Evolutionary conservation across 2,797 vertebrate species (phyloP).

Genomic region (Echeneis naucrates): DNA sequence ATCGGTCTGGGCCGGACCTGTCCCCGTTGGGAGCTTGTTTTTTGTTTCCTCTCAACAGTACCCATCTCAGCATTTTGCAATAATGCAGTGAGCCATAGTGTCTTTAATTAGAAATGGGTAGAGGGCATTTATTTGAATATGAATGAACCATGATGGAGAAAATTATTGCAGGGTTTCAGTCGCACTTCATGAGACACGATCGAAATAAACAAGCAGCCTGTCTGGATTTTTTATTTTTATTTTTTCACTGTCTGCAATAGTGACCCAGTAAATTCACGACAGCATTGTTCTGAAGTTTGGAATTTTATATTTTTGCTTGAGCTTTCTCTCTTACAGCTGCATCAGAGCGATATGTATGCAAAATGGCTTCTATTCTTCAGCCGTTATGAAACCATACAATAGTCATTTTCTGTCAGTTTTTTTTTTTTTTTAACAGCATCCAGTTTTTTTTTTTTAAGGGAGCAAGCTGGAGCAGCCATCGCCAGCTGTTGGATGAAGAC

Average conservation of each 20-base stretch:
- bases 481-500: background rate
- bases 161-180: constrained; percentile 33
- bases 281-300: background rate
- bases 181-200: background rate
- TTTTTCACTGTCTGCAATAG: background rate
- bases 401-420: background rate
- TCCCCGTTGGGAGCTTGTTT: constrained; percentile 38
- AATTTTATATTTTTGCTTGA: background rate
- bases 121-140: constrained; percentile 62
- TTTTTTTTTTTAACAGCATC: background rate
- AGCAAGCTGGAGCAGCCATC: background rate
- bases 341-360: background rate
- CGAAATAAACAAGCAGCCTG: background rate
- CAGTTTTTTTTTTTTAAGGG: background rate
- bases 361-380: background rate
- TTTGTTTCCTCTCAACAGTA: constrained; percentile 57
- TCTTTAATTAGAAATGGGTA: constrained; percentile 66
- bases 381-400: background rate
- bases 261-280: background rate
- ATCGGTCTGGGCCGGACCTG: constrained; percentile 54
- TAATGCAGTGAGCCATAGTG: constrained; percentile 29
- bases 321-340: background rate
- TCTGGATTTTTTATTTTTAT: no score
- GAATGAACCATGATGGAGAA: constrained; percentile 51
- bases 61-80: constrained; percentile 37